Conservation (phyloP, 1,140 invertebrate species). For the Zeugodacus cucurbitae region DNA sequence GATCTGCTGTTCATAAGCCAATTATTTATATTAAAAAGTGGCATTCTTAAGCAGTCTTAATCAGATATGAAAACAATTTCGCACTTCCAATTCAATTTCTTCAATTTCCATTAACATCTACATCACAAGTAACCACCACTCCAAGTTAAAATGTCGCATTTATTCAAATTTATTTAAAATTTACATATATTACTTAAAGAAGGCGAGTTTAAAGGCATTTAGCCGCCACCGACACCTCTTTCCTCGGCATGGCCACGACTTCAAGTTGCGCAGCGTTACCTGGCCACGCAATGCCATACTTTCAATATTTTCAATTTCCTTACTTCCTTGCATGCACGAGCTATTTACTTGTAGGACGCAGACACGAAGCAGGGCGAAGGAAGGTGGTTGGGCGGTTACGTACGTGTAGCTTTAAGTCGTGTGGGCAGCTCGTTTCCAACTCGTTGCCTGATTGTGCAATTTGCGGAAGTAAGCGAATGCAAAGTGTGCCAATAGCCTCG, state of each 20-base stretch:
- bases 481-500: constrained; percentile 31
- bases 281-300: not conserved
- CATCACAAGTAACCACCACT: not conserved
- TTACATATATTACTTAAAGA: not conserved
- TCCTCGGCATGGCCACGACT: too few relatives aligned
- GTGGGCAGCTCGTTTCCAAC: not conserved
- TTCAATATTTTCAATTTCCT: not conserved
- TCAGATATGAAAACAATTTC: not conserved
- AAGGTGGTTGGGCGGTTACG: not conserved
- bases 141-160: not conserved
- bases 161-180: not conserved
- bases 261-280: not conserved
- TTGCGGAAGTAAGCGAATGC: constrained; percentile 19
- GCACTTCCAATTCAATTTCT: not conserved
- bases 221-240: not conserved
- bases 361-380: too few relatives aligned
- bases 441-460: constrained; percentile 26
- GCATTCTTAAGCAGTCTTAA: not conserved
- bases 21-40: too few relatives aligned
- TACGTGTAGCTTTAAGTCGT: not conserved
- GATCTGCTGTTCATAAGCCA: too few relatives aligned
- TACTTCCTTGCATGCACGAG: not conserved
- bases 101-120: not conserved
- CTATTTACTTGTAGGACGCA: not conserved
- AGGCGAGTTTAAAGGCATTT: not conserved